phyloP scores from a whole-genome alignment of 2,888 invertebrate genomes.

The Aproaerema taeniolella region DNA sequence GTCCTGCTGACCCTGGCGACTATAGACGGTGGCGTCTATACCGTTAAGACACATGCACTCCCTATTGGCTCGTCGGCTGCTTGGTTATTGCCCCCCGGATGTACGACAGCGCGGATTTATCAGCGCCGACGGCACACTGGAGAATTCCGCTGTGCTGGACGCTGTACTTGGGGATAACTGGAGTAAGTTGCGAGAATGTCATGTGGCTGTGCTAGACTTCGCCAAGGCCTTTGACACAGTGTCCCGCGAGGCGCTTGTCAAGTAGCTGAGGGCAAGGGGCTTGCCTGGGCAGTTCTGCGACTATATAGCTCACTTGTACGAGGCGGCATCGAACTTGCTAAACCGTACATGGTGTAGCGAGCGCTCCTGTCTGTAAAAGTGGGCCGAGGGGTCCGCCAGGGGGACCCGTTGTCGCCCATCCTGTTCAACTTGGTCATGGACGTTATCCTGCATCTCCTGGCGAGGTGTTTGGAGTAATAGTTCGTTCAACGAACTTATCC shows the following conservation, averaged over 20 bases:
- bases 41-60: constrained; percentile 28
- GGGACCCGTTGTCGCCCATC: no score
- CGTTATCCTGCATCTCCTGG: no score
- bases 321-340: no score
- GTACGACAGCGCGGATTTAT: constrained; percentile 27
- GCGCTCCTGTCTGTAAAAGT: no score
- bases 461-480: no score
- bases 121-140: constrained; percentile 39
- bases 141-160: constrained; percentile 34
- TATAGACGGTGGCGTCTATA: constrained; percentile 28
- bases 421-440: no score
- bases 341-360: no score
- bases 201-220: no score
- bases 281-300: no score
- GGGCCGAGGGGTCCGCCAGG: no score
- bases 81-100: constrained; percentile 23
- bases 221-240: constrained; percentile 53
- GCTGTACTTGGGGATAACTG: constrained; percentile 25
- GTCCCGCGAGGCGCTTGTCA: constrained; percentile 23
- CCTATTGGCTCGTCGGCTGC: constrained; percentile 23
- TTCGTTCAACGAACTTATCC: no score
- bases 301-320: no score
- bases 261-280: constrained; percentile 32
- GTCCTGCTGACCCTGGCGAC: constrained; percentile 24
- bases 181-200: constrained; percentile 38